Evolutionary conservation across 2,797 vertebrate species (phyloP).

Genomic region (Mus minutoides): DNA sequence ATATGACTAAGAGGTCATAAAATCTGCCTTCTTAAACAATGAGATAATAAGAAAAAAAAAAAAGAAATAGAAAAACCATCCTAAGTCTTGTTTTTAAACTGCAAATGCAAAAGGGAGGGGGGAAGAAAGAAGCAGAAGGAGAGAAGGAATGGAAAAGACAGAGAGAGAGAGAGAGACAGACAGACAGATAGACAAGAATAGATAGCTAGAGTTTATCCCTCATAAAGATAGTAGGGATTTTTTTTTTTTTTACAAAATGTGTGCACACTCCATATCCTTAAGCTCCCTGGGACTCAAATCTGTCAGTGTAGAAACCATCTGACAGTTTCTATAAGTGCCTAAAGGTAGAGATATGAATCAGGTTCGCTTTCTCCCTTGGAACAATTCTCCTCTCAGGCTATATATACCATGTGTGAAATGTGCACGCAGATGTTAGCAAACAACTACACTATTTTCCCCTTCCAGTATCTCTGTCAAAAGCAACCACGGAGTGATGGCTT

Average conservation of each 20-base stretch:
- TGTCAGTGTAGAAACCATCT: conserved; percentile 60
- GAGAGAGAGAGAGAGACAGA: neutral
- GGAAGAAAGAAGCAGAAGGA: neutral
- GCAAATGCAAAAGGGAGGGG: neutral
- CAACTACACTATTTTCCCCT: conserved; percentile 26
- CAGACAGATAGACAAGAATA: neutral
- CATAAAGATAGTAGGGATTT: conserved; percentile 21
- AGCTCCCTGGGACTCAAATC: conserved; percentile 43
- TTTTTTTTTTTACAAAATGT: neutral
- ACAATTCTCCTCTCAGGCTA: conserved; percentile 54
- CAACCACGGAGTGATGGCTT: conserved; percentile 62
- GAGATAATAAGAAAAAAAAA: neutral
- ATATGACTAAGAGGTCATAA: neutral
- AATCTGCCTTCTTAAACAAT: neutral
- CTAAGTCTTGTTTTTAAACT: neutral
- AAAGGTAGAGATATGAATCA: conserved; percentile 59
- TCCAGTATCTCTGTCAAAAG: conserved; percentile 63
- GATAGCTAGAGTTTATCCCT: neutral
- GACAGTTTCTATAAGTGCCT: conserved; percentile 63
- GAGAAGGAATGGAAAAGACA: neutral
- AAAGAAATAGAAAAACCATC: conserved; percentile 18
- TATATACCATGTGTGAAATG: conserved; percentile 52
- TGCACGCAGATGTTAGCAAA: conserved; percentile 70
- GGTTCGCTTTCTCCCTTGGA: neutral
- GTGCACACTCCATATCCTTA: neutral